phyloP scores from a whole-genome alignment of 2,113 vertebrate genomes.

The Laticauda colubrina region DNA sequence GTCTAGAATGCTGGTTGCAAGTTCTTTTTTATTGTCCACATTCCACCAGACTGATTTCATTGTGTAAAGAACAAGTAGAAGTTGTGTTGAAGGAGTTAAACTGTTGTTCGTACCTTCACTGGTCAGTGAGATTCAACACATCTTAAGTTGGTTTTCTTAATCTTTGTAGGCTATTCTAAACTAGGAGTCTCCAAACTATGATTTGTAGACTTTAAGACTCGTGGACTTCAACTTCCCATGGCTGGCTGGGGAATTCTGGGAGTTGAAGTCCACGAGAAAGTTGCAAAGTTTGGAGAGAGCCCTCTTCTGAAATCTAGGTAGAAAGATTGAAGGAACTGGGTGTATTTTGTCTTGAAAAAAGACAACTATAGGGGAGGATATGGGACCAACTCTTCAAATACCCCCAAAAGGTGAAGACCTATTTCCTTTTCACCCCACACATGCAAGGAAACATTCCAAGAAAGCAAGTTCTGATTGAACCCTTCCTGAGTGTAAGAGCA shows the following conservation, averaged over 20 bases:
- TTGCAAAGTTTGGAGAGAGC: too few species aligned
- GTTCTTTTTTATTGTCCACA: neutral
- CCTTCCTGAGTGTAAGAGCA: neutral
- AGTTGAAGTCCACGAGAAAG: too few species aligned
- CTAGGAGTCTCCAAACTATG: too few species aligned
- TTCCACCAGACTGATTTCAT: too few species aligned
- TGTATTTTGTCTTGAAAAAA: neutral
- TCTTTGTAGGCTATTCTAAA: too few species aligned
- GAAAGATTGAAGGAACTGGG: neutral
- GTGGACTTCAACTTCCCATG: too few species aligned
- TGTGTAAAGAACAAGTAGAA: neutral
- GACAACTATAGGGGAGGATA: neutral
- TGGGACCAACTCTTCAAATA: neutral
- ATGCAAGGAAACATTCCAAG: neutral
- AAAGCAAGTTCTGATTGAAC: neutral
- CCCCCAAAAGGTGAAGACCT: neutral
- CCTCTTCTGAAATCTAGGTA: too few species aligned
- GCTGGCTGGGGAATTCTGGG: too few species aligned
- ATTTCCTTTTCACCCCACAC: neutral
- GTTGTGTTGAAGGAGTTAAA: neutral
- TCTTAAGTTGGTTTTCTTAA: neutral
- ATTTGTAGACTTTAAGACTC: too few species aligned
- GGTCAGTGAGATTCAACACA: neutral
- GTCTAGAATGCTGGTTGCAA: neutral
- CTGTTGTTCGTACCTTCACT: neutral